Base-by-base conservation (phyloP, 2,797 vertebrate genomes). In the Dermochelys coriacea region DNA sequence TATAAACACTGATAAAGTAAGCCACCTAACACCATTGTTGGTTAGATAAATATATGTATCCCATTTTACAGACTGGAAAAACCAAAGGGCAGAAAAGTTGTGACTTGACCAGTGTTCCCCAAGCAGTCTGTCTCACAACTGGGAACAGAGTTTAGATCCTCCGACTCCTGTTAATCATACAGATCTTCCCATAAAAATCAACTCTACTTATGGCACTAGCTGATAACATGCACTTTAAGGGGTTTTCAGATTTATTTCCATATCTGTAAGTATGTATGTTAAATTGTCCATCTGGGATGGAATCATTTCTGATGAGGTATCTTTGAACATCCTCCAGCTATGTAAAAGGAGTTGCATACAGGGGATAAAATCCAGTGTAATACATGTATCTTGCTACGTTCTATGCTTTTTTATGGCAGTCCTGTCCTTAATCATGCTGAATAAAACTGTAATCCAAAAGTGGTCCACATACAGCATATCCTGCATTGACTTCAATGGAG, bases 221-320 rank as follows among this genome's bases (percentile, higher is more conserved):
- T 74, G 37, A 45, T 74, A 74, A 23, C 19, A 25, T 41, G 37
- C 37, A 74, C 37, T 41, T 93, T 54, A 6, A 90, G 88, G 81
- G 92, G 49, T 52, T 89, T 92, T 92, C 8, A 1, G 31, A 61
- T 95, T 87, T 87, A 90, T 71, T 89, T 88, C 75, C 88, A 27
- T 49, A 85, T 90, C 93, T 91, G 90, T 83, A 92, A 93, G 91
- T 93, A 23, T 57, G 81, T 88, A 78, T 80, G 68, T 83, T 94
- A 92, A 95, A 94, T 84, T 90, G 55, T 90, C 94, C 23, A 84
- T 96, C 94, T 95, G 94, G 57, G 52, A 83, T 77, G 87, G 89
- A 50, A 86, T 90, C 90, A 14, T 25, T 96, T 91, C 51, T 89
- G 49, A 95, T 77, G 83, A 90, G 23, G 86, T 41, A 91, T 61